Base-by-base conservation (phyloP, 2,113 vertebrate species). In the Barnardius zonarius region DNA sequence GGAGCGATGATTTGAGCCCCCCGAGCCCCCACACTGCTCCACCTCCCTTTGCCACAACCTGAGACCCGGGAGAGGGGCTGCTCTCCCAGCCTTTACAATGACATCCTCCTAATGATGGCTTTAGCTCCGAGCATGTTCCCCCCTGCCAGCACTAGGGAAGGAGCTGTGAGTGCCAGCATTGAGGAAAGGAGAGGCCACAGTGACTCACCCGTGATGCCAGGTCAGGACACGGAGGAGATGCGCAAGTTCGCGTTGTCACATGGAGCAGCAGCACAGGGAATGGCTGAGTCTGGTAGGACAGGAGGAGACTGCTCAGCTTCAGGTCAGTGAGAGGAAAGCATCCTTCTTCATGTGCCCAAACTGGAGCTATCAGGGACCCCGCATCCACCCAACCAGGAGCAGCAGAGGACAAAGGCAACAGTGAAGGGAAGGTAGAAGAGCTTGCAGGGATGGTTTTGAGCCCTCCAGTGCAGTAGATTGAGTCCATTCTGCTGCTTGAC, bases 21-120 rank as follows among this genome's bases (percentile, higher is more conserved):
- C 39, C 3, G 0, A 13, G 4, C 6, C 15, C 20, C 14, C 27
- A 16, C 14, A 10, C 13, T 0, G 0, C 28, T 44, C 70, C 0
- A 0, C 30, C 44, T 31, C 28, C 44, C 37, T 39, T 18, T 13
- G 7, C 13, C 43, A 44, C 0, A 0, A 33, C 35, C 66, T 1
- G 1, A 79, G 20, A 33, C 17, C 74, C 17, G 31, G 52, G 30
- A 27, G 39, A 62, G 31, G 68, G 74, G 48, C 68, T 57, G 35
- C 0, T 4, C 31, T 84, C 23, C 17, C 86, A 37, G 46, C 20
- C 31, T 74, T 85, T 67, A 59, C 22, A 88, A 76, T 1, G 31
- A 87, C 57, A 25, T 70, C 59, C 54, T 80, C 79, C 57, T 91
- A 17, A 85, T 77, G 49, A 6, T 2, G 7, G 83, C 77, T 76